phyloP scores from a whole-genome alignment of 2,888 invertebrate genomes.

The Liodrosophila aerea region DNA sequence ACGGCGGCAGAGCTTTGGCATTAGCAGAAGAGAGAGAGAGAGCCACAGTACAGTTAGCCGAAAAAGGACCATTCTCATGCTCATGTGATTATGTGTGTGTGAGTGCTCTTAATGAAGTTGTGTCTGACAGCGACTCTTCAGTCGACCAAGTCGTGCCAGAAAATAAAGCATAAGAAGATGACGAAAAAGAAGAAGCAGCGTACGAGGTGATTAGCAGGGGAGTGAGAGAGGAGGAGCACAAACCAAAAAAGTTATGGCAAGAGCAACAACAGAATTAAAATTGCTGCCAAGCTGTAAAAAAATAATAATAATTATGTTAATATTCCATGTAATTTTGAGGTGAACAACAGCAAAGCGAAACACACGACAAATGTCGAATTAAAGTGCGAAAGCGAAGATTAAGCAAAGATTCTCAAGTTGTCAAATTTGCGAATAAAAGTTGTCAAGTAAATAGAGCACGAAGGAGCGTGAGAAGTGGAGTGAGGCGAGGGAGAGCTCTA shows the following conservation, averaged over 20 bases:
- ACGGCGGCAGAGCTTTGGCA: constrained; percentile 11
- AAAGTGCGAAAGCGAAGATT: no score
- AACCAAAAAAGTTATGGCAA: constrained; percentile 31
- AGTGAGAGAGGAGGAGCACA: constrained; percentile 3
- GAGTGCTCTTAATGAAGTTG: constrained; percentile 44
- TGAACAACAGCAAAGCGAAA: constrained; percentile 11
- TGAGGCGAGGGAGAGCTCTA: no score
- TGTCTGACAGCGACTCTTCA: constrained; percentile 30
- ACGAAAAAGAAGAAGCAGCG: constrained; percentile 13
- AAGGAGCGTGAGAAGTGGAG: neutral
- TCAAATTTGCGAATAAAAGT: neutral
- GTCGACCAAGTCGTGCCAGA: no score
- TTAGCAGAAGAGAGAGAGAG: neutral
- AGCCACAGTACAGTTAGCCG: constrained; percentile 36
- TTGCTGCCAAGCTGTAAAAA: neutral
- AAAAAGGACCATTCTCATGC: constrained; percentile 43
- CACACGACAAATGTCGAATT: neutral
- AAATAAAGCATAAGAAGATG: constrained; percentile 1
- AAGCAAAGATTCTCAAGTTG: neutral
- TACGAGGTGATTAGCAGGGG: no score
- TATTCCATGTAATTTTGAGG: constrained; percentile 36
- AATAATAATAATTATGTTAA: constrained; percentile 36
- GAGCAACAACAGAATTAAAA: neutral
- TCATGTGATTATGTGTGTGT: constrained; percentile 12
- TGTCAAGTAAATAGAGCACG: neutral